Percentiles rank a stretch among this genome's conserved stretches.
Evolutionary conservation across 2,797 vertebrate genomes (phyloP).

Genomic region (Tragopan temminckii): DNA sequence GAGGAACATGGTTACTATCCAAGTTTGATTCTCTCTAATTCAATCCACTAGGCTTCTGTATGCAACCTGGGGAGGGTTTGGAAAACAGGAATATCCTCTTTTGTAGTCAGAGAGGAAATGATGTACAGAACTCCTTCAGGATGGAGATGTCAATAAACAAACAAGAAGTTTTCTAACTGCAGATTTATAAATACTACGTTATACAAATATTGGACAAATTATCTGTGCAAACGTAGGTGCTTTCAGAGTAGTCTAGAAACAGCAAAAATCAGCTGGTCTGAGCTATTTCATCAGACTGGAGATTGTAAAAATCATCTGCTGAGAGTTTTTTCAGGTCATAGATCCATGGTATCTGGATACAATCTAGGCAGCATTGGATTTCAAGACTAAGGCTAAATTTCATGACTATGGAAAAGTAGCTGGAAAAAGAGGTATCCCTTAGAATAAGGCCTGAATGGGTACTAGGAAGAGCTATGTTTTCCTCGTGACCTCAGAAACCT

Average conservation of each 20-base stretch:
- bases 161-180: neutral
- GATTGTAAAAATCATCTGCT: neutral
- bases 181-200: neutral
- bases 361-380: neutral
- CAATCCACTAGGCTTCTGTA: constrained; percentile 9
- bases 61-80: constrained; percentile 8
- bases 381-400: neutral
- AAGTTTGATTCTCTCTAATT: constrained; percentile 27
- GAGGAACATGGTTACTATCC: neutral
- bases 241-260: neutral
- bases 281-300: neutral
- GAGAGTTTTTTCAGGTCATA: neutral
- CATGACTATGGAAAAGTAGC: neutral
- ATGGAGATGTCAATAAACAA: neutral
- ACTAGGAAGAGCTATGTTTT: neutral
- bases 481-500: neutral
- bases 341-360: accelerated
- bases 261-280: neutral
- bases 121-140: neutral
- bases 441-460: neutral
- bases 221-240: neutral
- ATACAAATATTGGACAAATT: neutral
- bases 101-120: neutral
- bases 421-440: neutral
- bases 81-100: neutral